Conservation (phyloP, 2,113 vertebrate species). For the Silurus glanis region DNA sequence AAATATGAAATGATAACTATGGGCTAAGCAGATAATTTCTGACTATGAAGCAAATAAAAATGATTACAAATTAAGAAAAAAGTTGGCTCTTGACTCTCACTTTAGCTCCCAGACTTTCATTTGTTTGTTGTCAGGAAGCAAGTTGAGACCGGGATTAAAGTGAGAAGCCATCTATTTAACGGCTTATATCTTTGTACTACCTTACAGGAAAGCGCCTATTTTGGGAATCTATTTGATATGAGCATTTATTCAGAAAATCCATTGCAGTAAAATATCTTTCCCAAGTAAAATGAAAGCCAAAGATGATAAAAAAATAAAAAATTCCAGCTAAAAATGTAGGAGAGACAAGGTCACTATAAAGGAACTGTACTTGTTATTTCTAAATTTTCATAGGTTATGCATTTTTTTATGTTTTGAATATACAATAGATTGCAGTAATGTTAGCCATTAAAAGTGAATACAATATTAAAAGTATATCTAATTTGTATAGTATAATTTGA, state of each 20-base stretch:
- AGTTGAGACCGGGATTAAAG: background rate
- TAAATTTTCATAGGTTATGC: background rate
- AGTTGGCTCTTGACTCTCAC: background rate
- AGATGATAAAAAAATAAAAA: background rate
- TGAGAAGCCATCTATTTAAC: background rate
- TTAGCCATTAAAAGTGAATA: background rate
- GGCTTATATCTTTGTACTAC: background rate
- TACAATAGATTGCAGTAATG: background rate
- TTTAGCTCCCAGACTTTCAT: background rate
- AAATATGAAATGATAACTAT: constrained; percentile 86
- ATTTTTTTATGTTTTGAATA: background rate
- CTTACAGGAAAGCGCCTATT: background rate
- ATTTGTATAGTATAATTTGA: background rate
- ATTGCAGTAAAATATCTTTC: background rate
- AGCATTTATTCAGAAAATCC: background rate
- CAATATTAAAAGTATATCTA: background rate
- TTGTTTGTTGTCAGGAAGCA: constrained; percentile 18
- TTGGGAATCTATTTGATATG: background rate
- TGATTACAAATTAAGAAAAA: background rate
- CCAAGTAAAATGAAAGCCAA: background rate
- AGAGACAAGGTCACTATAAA: background rate
- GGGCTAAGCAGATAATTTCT: constrained; percentile 59
- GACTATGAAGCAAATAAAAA: background rate
- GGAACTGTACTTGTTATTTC: background rate
- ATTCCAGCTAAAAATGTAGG: background rate